Evolutionary conservation across 2,888 invertebrate genomes (phyloP).

Genomic region (Agrochola lychnidis): DNA sequence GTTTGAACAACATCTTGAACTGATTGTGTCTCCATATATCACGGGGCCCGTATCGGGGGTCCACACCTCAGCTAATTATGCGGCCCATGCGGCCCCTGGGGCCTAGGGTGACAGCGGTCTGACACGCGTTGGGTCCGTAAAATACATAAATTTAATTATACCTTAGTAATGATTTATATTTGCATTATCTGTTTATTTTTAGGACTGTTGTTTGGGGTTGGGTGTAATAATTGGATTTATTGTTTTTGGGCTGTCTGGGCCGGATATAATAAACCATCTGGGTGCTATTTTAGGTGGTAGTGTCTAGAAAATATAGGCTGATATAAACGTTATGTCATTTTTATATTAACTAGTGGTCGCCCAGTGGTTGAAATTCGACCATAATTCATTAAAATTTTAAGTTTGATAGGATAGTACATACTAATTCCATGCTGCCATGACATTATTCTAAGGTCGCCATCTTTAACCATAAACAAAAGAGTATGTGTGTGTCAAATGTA

Average conservation of each 20-base stretch:
- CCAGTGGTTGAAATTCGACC: too few species aligned
- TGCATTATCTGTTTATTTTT: constrained; percentile 42
- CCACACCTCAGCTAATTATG: constrained; percentile 62
- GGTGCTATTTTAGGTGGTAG: neutral
- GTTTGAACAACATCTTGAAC: constrained; percentile 48
- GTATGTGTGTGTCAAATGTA: too few species aligned
- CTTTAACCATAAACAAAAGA: too few species aligned
- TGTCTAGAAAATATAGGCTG: neutral
- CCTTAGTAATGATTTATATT: constrained; percentile 53
- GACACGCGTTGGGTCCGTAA: constrained; percentile 40
- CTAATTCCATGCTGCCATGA: too few species aligned
- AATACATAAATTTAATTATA: constrained; percentile 59
- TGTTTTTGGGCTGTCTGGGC: constrained; percentile 3
- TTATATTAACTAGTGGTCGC: neutral
- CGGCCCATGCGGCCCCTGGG: constrained; percentile 34
- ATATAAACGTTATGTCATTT: neutral
- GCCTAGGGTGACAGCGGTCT: constrained; percentile 55
- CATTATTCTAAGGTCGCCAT: too few species aligned
- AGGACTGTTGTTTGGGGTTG: neutral
- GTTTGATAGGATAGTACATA: too few species aligned
- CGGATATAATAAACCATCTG: constrained; percentile 20
- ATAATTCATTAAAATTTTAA: too few species aligned
- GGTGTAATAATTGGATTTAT: constrained; percentile 35
- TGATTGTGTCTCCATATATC: constrained; percentile 57
- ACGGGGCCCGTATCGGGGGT: constrained; percentile 29